Evolutionary conservation across 2,797 vertebrate species (phyloP).

Genomic region (Cryptoprocta ferox): DNA sequence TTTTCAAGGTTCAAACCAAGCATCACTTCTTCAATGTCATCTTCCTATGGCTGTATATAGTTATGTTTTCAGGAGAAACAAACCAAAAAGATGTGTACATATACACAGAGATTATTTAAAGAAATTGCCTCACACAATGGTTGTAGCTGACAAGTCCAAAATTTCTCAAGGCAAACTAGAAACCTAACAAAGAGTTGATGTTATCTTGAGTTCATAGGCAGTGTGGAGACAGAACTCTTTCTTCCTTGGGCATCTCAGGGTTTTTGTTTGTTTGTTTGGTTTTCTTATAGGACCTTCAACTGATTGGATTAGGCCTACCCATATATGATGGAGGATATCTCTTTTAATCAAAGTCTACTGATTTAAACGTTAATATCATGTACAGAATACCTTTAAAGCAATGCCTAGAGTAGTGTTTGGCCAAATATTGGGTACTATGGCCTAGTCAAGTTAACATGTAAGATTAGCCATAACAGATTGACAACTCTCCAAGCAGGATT

Average conservation of each 20-base stretch:
- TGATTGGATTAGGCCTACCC: not conserved
- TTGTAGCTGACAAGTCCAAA: not conserved
- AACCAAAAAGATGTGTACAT: not conserved
- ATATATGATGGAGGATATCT: not conserved
- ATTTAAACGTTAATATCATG: not conserved
- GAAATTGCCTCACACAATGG: not conserved
- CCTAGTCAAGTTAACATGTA: not conserved
- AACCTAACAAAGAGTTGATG: not conserved
- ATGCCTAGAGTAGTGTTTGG: not conserved
- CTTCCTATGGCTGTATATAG: not conserved
- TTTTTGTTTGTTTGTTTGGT: not conserved
- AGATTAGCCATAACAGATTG: not conserved
- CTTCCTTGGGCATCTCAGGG: not conserved
- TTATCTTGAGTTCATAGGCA: not conserved
- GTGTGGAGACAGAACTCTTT: not conserved
- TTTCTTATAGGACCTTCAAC: not conserved
- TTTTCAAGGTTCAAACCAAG: conserved; percentile 8
- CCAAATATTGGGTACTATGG: not conserved
- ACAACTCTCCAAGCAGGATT: not conserved
- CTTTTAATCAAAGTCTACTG: not conserved
- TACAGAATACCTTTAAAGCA: not conserved
- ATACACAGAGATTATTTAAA: not conserved
- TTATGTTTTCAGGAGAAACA: not conserved
- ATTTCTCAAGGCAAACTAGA: not conserved
- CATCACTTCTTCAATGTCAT: not conserved